These are phyloP conservation scores for Xenentodon cancila DNA, from an alignment of 2,797 vertebrate species.

Conservation along the genomic window DNA sequence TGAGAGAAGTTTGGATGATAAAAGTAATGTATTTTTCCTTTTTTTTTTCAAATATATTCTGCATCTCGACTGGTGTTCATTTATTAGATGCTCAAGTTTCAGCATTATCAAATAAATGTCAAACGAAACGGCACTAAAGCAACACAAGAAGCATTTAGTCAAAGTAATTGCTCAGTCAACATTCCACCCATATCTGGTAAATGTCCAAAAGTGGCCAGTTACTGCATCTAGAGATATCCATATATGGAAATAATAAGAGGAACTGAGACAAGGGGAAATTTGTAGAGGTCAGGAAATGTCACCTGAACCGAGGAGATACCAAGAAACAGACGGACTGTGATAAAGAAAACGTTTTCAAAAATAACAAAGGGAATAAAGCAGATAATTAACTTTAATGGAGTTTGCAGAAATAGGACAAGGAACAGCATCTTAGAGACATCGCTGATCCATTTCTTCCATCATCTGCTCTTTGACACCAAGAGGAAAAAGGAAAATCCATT, in stretches of 20 bases:
- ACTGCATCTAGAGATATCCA: slow-evolving; percentile 69
- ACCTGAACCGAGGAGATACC: slow-evolving; percentile 62
- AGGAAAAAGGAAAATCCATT: slow-evolving; percentile 26
- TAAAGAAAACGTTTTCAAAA: slow-evolving; percentile 46
- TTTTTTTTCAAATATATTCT: neutral
- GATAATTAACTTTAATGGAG: slow-evolving; percentile 1
- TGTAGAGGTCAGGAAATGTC: slow-evolving; percentile 65
- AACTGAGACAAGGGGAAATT: slow-evolving; percentile 58
- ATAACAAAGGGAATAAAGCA: slow-evolving; percentile 2
- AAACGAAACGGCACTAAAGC: slow-evolving; percentile 23
- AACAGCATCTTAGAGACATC: slow-evolving; percentile 8
- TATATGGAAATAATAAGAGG: slow-evolving; percentile 73
- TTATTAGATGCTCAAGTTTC: slow-evolving; percentile 9
- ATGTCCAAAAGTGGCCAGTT: slow-evolving; percentile 67
- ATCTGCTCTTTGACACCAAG: slow-evolving; percentile 10
- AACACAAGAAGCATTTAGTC: slow-evolving; percentile 43
- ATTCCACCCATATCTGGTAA: slow-evolving; percentile 65
- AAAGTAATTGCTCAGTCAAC: slow-evolving; percentile 60
- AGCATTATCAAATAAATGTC: slow-evolving; percentile 18
- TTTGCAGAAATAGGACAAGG: slow-evolving; percentile 15
- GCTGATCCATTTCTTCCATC: slow-evolving; percentile 21
- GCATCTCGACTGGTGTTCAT: neutral
- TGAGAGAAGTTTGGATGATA: slow-evolving; percentile 23
- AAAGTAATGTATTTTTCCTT: neutral
- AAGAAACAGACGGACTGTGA: slow-evolving; percentile 39